Base-by-base conservation (phyloP, 2,888 invertebrate genomes). In the Sminthurides aquaticus region DNA sequence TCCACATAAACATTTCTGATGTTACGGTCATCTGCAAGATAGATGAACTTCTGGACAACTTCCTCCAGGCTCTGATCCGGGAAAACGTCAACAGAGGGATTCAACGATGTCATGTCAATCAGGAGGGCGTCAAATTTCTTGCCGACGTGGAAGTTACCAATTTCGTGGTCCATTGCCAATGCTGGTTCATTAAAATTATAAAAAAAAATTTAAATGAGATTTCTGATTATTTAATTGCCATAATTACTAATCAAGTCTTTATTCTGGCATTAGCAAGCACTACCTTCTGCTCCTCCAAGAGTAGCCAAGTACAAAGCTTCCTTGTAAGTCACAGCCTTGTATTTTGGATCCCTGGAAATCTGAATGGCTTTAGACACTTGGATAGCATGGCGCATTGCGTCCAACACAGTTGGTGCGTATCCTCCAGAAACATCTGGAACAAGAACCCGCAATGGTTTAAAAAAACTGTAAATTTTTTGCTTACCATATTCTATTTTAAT, bases 121-220 rank as follows among this genome's bases (percentile, higher is more conserved):
- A 91, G 75, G 0, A 95, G 79, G 0, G 92, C 93, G 81, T 95
- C 95, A 75, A 95, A 92, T 64, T 90, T 86, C 78, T 94, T 93
- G 24, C 90, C 91, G 3, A 84, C 78, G 71, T 83, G 81, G 75
- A 95, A 90, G 79, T 87, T 91, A 20, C 94, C 94, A 59, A 89
- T 85, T 75, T 84, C 81, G 49, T 86, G 78, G n/a, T 86, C 86
- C 69, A 93, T 76, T 1, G 84, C 82, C 49, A 94, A 80, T 27
- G 90, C 93, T 88, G 82, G 62, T 54, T 55, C 34, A 15, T 27
- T 26, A 1, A 18, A 28, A 48, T 62, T 52, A 57, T 34, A 57
- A 27, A 8, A 59, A 58, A 27, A 34, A 60, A 60, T 60, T 60
- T 3, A n/a, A n/a, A n/a, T n/a, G n/a, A n/a, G n/a, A 57, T 49